A percentile compares a stretch with the other conserved stretches of the same genome.
phyloP scores from a whole-genome alignment of 2,797 vertebrate genomes.

The Tolypeutes matacus region DNA sequence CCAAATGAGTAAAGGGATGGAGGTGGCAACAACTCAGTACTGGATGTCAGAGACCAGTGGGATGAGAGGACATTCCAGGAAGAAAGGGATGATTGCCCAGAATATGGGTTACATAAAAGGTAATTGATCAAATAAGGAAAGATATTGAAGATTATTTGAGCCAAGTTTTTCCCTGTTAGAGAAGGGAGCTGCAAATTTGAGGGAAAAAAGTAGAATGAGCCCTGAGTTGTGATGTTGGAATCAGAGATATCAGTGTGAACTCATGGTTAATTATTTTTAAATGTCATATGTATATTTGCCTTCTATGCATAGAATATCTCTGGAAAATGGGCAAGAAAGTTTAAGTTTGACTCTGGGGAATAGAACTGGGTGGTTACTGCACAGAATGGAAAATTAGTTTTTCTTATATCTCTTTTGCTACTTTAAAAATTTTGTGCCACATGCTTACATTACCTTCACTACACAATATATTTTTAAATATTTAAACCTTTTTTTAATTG shows the following conservation, averaged over 20 bases:
- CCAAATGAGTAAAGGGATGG: neutral
- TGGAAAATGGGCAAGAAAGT: neutral
- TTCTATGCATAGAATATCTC: neutral
- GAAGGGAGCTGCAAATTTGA: neutral
- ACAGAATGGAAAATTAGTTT: neutral
- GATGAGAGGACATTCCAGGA: neutral
- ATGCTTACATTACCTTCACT: neutral
- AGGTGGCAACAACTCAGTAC: neutral
- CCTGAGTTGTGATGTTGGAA: neutral
- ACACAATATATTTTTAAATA: neutral
- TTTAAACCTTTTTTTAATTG: neutral
- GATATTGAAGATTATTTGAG: neutral
- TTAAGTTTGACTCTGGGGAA: neutral
- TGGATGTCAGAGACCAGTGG: neutral
- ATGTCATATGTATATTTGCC: neutral
- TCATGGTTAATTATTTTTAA: slow-evolving; percentile 10
- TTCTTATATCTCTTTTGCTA: neutral
- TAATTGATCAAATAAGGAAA: neutral
- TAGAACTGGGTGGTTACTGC: neutral
- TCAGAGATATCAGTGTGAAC: neutral
- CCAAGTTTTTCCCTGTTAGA: neutral
- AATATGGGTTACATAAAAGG: neutral
- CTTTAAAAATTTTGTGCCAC: neutral
- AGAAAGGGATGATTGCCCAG: neutral
- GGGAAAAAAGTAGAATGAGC: neutral